Conservation (phyloP, 2,797 vertebrate genomes). For the Gallinago nigripennis region DNA sequence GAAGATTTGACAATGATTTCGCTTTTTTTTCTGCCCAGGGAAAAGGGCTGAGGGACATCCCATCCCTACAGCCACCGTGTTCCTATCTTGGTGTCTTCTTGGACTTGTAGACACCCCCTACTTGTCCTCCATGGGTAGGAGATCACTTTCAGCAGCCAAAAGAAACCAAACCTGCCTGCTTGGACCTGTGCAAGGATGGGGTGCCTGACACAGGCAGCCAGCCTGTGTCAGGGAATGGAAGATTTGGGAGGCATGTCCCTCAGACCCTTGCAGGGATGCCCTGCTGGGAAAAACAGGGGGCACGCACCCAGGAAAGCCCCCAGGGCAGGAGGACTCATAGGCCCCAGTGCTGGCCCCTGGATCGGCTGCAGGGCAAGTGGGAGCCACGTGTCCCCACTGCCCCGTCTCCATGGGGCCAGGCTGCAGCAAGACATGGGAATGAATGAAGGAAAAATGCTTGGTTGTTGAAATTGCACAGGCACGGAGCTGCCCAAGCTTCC, state of each 20-base stretch:
- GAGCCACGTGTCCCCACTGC: background rate
- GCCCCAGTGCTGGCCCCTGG: background rate
- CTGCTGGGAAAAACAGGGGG: background rate
- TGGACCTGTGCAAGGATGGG: background rate
- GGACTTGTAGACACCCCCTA: background rate
- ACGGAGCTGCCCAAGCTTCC: background rate
- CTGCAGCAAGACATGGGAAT: background rate
- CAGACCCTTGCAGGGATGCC: background rate
- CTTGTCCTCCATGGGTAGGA: background rate
- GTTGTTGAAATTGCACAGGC: background rate
- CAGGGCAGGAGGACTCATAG: rapidly evolving
- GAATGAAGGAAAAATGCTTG: background rate
- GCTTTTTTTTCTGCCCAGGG: background rate
- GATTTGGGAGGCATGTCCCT: background rate
- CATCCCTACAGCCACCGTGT: background rate
- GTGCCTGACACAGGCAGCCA: background rate
- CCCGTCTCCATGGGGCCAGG: rapidly evolving
- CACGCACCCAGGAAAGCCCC: background rate
- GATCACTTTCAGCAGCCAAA: background rate
- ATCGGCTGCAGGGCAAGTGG: rapidly evolving
- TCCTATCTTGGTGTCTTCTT: background rate
- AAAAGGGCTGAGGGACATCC: background rate
- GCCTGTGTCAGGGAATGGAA: rapidly evolving
- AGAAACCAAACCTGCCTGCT: background rate
- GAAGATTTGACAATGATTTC: background rate